phyloP scores from a whole-genome alignment of 2,888 invertebrate species.

The Calliopum simillimum region DNA sequence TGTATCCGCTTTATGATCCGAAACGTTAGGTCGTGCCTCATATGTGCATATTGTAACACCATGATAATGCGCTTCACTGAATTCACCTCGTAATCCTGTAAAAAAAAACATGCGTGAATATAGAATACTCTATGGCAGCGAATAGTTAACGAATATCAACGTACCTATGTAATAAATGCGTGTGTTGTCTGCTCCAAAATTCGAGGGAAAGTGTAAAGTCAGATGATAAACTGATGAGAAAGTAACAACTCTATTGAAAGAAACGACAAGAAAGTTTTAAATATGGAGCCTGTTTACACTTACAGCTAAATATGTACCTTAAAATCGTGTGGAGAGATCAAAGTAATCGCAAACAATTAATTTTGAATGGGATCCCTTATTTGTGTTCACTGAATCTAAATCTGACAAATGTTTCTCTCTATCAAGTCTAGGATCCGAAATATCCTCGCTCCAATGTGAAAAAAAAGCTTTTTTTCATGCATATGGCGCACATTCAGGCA shows the following conservation, averaged over 20 bases:
- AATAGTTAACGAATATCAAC: constrained; percentile 24
- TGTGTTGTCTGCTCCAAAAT: constrained; percentile 88
- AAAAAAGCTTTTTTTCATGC: too few relatives aligned
- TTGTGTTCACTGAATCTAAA: not conserved
- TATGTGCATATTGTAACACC: constrained; percentile 94
- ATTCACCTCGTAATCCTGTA: constrained; percentile 86
- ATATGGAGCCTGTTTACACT: not conserved
- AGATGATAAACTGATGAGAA: constrained; percentile 92
- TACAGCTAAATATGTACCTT: too few relatives aligned
- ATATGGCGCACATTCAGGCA: too few relatives aligned
- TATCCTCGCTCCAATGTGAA: too few relatives aligned
- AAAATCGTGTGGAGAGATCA: not conserved
- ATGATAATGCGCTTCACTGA: constrained; percentile 83
- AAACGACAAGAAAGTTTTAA: constrained; percentile 8
- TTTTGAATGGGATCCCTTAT: not conserved
- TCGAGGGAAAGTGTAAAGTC: constrained; percentile 89
- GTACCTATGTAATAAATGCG: constrained; percentile 89
- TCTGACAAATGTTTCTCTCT: too few relatives aligned
- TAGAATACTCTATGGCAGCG: not conserved
- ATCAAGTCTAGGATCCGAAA: too few relatives aligned
- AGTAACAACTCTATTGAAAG: constrained; percentile 82
- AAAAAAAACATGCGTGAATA: not conserved
- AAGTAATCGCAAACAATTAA: not conserved
- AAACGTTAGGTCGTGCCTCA: constrained; percentile 85
- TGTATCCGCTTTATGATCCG: constrained; percentile 83